Conservation (phyloP, 2,113 vertebrate genomes). For the Falco punctatus region DNA sequence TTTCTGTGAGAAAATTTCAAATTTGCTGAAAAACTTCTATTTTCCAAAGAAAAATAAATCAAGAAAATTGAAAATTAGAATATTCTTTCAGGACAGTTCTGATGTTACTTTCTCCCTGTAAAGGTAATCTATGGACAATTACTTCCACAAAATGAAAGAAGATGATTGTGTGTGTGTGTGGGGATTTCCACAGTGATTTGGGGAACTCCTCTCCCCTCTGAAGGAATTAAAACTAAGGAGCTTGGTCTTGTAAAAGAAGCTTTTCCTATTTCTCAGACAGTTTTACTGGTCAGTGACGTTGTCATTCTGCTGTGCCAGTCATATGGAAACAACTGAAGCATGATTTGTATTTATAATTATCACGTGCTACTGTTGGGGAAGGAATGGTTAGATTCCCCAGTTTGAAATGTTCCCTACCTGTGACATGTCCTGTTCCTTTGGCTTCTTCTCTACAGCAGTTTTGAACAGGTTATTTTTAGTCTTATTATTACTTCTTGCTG, state of each 20-base stretch:
- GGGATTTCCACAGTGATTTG: fast-evolving
- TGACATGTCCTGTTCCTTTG: conserved; percentile 21
- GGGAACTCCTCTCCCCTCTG: background rate
- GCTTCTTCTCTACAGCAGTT: conserved; percentile 18
- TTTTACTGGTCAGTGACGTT: background rate
- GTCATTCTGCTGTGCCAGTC: background rate
- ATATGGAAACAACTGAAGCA: background rate
- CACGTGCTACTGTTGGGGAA: background rate
- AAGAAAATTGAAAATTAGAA: background rate
- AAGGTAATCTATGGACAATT: background rate
- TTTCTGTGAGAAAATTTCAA: background rate
- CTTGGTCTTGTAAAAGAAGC: fast-evolving
- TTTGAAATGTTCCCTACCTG: background rate
- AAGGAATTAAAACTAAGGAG: background rate
- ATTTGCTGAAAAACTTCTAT: background rate
- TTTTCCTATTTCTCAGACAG: background rate
- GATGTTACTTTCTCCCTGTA: background rate
- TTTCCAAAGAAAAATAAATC: background rate
- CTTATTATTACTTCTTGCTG: conserved; percentile 17
- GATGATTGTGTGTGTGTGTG: fast-evolving
- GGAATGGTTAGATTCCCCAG: background rate
- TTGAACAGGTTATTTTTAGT: conserved; percentile 24
- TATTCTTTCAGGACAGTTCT: background rate
- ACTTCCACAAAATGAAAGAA: background rate
- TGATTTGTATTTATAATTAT: conserved; percentile 40